Base-by-base conservation (phyloP, 2,113 vertebrate species). In the Charina bottae region DNA sequence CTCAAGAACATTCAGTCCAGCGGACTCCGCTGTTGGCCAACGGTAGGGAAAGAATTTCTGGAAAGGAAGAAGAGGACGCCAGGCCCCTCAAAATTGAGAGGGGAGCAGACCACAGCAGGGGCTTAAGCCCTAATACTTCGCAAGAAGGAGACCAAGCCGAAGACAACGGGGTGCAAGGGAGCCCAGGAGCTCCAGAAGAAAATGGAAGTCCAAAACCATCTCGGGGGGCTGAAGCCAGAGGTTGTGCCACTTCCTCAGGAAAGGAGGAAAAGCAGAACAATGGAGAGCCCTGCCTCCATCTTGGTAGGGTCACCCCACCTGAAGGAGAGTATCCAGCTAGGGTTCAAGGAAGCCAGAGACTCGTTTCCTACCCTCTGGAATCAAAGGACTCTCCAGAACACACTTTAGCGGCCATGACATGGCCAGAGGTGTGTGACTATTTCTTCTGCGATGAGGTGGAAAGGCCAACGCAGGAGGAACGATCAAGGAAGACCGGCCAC, bases 401-500 rank as follows among this genome's bases (percentile, higher is more conserved):
- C 93, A 21, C 15, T 42, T 59, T 53, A 0, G 95, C 96, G 59
- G 94, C 94, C 0, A 97, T 96, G 89, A 98, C 98, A 0, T 97
- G 98, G 83, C 97, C 98, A 0, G 98, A 99, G 96, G 98, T 97
- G 23, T 99, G 99, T 0, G 98, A 99, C 5, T 97, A 98, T 92
- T 98, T 99, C 78, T 98, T 98, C 90, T 98, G 98, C 0, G 98
- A 99, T 8, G 92, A 93, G 28, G 90, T 93, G n/a, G 78, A 91
- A 12, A 84, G 15, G 0, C 64, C 4, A 0, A 90, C 12, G 92
- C 90, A 87, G 88, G 89, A 93, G 94, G 10, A 94, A 64, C 7
- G 92, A 58, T 0, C 88, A 26, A 53, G 93, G 2, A 3, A 28
- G 49, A 6, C 93, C 86, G 54, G 24, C 11, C 21, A 85, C 55